These are phyloP conservation scores for Leptobrachium ailaonicum DNA, from an alignment of 2,113 vertebrate genomes.

Conservation along the genomic window DNA sequence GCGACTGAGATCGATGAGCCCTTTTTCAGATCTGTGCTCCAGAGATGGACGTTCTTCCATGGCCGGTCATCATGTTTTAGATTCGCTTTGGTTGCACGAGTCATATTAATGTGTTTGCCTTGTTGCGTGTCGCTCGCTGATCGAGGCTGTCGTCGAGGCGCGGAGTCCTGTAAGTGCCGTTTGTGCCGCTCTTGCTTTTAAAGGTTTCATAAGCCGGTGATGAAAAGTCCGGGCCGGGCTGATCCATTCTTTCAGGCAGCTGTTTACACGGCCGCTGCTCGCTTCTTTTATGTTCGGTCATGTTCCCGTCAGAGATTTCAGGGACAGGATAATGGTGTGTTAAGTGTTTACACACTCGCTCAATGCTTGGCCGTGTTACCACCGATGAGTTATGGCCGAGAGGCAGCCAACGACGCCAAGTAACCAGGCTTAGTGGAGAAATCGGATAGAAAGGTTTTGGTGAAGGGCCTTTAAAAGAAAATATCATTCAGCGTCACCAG, in stretches of 20 bases:
- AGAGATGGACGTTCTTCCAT: no score
- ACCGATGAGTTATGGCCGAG: no score
- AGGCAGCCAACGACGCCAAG: no score
- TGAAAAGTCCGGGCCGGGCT: conserved; percentile 17
- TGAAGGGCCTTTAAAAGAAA: no score
- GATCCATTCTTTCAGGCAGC: conserved; percentile 20
- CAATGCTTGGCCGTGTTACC: no score
- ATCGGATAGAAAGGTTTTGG: no score
- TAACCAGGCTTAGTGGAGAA: no score
- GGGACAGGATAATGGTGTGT: background rate
- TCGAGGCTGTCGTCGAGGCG: background rate
- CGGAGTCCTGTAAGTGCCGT: background rate
- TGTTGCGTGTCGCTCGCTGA: background rate
- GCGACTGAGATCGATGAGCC: no score
- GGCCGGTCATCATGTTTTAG: background rate
- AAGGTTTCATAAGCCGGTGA: conserved; percentile 7
- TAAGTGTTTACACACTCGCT: conserved; percentile 10
- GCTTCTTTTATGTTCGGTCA: conserved; percentile 2
- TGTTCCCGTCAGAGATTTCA: background rate
- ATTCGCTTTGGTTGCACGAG: background rate
- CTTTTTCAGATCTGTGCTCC: no score
- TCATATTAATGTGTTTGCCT: background rate
- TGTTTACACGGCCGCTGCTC: background rate
- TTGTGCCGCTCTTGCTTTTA: background rate
- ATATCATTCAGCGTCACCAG: no score